Evolutionary conservation across 2,888 invertebrate species (phyloP), one percentile per base, ranked within the genome.

Genomic region (Eupithecia exiguata): DNA sequence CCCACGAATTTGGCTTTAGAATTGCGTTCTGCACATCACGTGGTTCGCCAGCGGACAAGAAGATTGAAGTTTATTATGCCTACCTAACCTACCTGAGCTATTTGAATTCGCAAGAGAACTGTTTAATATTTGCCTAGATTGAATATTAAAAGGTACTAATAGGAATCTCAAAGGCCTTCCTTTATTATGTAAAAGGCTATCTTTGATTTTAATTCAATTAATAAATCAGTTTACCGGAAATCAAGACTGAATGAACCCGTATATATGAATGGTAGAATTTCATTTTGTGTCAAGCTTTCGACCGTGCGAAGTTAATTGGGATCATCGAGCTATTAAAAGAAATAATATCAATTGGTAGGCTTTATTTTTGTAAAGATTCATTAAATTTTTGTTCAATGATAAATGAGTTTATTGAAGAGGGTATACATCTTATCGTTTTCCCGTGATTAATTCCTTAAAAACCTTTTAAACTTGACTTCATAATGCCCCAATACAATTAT

Each of bases 241-340:
- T 66, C 66, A 38, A 38, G 25, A 66, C 36, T 40, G 21, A 66
- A 66, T 40, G 16, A 25, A 18, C 40, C 25, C 40, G 66, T 38
- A 65, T 38, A 40, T 68, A 65, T 74, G 35, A 70, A 68, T 68
- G 62, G 38, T 49, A 21, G 9, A 53, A 46, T 70, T 68, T 63
- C 9, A 69, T 43, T 69, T 53, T n/a, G 35, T 63, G 49, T 66
- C 35, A 69, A 49, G 71, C 69, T 72, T 67, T 46, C 40, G 62
- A 69, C 61, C 71, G 69, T 25, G 68, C 69, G 30, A 69, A 69
- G 61, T 69, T 72, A 74, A 74, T 74, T 74, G 74, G 69, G 69
- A 53, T 38, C 71, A 74, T 69, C 43, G 61, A 71, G 46, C 61
- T 30, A 36, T 69, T 61, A 67, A 38, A 61, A 69, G 71, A 71